Percentiles rank a stretch among this genome's conserved stretches.
These are phyloP conservation scores for Helleia helle DNA, from an alignment of 2,888 invertebrate genomes.

Conservation along the genomic window DNA sequence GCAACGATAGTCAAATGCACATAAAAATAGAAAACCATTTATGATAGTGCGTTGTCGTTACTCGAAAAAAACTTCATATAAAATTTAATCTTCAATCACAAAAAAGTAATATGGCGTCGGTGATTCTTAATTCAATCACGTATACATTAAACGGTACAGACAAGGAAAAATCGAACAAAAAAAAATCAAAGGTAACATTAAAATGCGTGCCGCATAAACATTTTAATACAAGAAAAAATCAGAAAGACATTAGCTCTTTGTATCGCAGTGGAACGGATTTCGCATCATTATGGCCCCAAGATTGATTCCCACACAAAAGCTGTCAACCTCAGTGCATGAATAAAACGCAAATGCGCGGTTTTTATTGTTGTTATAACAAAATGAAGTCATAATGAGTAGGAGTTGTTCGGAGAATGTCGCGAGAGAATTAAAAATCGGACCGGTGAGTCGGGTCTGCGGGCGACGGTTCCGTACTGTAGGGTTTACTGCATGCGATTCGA, in stretches of 20 bases:
- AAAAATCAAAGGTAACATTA: slow-evolving; percentile 52
- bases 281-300: slow-evolving; percentile 58
- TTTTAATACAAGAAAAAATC: slow-evolving; percentile 15
- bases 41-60: too few relatives aligned
- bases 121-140: neutral
- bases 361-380: slow-evolving; percentile 66
- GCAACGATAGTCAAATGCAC: too few relatives aligned
- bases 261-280: slow-evolving; percentile 56
- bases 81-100: too few relatives aligned
- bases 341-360: slow-evolving; percentile 36
- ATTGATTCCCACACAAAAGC: slow-evolving; percentile 64
- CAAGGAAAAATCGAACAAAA: slow-evolving; percentile 8
- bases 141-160: neutral
- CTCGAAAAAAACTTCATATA: too few relatives aligned
- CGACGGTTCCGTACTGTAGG: neutral
- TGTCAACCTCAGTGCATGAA: slow-evolving; percentile 51
- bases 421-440: slow-evolving; percentile 56
- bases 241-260: slow-evolving; percentile 59
- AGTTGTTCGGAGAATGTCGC: slow-evolving; percentile 47
- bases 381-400: slow-evolving; percentile 68
- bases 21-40: too few relatives aligned
- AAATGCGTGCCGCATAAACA: slow-evolving; percentile 7
- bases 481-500: too few relatives aligned
- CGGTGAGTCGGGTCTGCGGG: neutral
- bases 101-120: too few relatives aligned